A percentile compares a stretch with the other conserved stretches of the same genome.
Conservation (phyloP, 1,140 invertebrate species). For the Leptinotarsa lineolata region DNA sequence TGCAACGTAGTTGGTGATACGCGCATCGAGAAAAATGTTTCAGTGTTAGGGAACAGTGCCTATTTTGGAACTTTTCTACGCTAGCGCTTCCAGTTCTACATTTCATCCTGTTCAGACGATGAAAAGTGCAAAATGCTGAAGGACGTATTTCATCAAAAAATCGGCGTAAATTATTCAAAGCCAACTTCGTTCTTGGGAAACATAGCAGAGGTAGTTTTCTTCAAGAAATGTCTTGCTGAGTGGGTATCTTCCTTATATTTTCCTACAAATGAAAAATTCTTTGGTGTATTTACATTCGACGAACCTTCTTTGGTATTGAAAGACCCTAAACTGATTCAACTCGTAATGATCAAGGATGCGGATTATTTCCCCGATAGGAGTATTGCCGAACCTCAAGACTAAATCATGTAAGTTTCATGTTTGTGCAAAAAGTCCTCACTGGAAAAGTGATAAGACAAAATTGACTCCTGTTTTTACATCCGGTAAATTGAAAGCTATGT, state of each 20-base stretch:
- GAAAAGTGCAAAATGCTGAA: no score
- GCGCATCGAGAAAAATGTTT: no score
- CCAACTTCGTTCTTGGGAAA: slow-evolving; percentile 54
- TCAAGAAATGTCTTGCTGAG: slow-evolving; percentile 40
- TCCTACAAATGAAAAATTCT: slow-evolving; percentile 37
- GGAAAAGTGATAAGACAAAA: slow-evolving; percentile 59
- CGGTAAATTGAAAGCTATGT: slow-evolving; percentile 59
- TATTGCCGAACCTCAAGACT: slow-evolving; percentile 7
- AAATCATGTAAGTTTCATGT: slow-evolving; percentile 36
- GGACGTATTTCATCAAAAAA: no score
- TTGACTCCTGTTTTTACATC: slow-evolving; percentile 61
- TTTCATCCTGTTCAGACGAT: no score
- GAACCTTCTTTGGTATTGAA: slow-evolving; percentile 51
- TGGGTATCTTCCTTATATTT: slow-evolving; percentile 48
- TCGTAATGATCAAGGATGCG: slow-evolving; percentile 62
- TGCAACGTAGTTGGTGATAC: no score
- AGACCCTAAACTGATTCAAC: slow-evolving; percentile 63
- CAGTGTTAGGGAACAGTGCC: no score
- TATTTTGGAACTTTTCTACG: no score
- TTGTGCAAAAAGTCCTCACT: slow-evolving; percentile 51
- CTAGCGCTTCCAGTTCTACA: no score
- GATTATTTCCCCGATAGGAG: slow-evolving; percentile 60
- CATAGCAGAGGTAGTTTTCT: slow-evolving; percentile 38
- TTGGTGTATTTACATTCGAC: slow-evolving; percentile 54
- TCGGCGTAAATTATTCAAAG: slow-evolving; percentile 51